Evolutionary conservation across 2,113 vertebrate species (phyloP), one percentile per base, ranked within the genome.

Genomic region (Dissostichus mawsoni): DNA sequence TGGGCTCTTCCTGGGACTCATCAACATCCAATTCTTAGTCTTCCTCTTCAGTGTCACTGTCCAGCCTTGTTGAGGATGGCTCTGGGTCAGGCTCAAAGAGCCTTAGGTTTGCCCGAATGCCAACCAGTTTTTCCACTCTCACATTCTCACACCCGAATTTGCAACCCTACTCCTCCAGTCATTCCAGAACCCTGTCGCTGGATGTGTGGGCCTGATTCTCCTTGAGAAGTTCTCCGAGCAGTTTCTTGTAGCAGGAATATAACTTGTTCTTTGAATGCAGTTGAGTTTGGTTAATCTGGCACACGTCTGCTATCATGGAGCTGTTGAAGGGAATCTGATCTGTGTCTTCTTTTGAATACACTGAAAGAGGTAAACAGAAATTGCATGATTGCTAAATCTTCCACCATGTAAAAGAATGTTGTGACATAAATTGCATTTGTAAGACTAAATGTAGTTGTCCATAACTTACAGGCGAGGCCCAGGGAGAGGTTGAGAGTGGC

Each of bases 401-500:
- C 23, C 2, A 12, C 16, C 0, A 0, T 6, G 16, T 20, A 33
- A 64, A 65, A 12, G 48, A 29, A 1, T 48, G 52, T 11, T 8
- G 13, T 20, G 6, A 13, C 23, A 33, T 14, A 1, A 55, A 5
- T 45, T 55, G n/a, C 57, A 9, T 75, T 61, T 62, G 14, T 20
- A n/a, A 51, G 2, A 65, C 12, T 33, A 72, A 64, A 64, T 16
- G 12, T 2, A 8, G 18, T 33, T 61, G n/a, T 17, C 16, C 33
- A 25, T 4, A 76, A 90, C 87, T 91, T 81, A 89, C 90, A 52
- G n/a, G 57, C 23, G 53, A 87, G 47, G 8, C 25, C 36, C 17
- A 91, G 66, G 18, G 87, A 78, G 64, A 88, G 8, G 14, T 88
- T 85, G 16, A 89, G 83, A 52, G 8, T 12, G 8, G 79, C 85